Evolutionary conservation across 2,797 vertebrate genomes (phyloP).

Genomic region (Parauchenoglanis punctatus): DNA sequence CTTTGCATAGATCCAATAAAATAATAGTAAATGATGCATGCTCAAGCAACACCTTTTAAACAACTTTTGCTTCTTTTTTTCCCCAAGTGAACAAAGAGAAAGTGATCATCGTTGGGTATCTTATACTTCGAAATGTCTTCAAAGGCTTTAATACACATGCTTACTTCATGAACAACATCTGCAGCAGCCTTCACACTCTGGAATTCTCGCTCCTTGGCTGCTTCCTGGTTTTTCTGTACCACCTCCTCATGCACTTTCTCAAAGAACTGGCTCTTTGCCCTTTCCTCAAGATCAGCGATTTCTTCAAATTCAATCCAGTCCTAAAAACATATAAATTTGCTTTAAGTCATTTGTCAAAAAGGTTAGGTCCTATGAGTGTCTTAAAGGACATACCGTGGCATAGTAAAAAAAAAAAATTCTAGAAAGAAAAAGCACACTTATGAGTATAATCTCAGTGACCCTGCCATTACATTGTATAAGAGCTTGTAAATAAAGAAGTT

Average conservation of each 20-base stretch:
- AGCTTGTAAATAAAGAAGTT: background rate
- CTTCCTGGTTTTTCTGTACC: slow-evolving; percentile 93
- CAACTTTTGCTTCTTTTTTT: background rate
- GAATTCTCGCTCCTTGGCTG: slow-evolving; percentile 93
- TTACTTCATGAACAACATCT: slow-evolving; percentile 91
- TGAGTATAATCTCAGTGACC: background rate
- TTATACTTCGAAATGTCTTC: background rate
- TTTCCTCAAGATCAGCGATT: slow-evolving; percentile 96
- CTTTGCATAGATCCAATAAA: background rate
- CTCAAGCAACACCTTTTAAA: background rate
- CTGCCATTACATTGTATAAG: background rate
- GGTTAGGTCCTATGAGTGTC: background rate
- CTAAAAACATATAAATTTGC: slow-evolving; percentile 65
- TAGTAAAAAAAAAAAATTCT: no score
- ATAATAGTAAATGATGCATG: background rate
- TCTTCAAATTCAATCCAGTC: slow-evolving; percentile 99
- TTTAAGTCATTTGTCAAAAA: background rate
- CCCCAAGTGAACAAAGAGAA: background rate
- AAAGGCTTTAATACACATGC: background rate
- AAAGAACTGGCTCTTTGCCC: slow-evolving; percentile 96
- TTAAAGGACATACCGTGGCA: background rate
- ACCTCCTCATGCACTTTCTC: slow-evolving; percentile 97
- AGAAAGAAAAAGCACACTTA: no score
- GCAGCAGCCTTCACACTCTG: slow-evolving; percentile 91
- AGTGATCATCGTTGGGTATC: background rate